These are phyloP conservation scores for Melolontha melolontha DNA, from an alignment of 2,888 invertebrate genomes.

Conservation along the genomic window DNA sequence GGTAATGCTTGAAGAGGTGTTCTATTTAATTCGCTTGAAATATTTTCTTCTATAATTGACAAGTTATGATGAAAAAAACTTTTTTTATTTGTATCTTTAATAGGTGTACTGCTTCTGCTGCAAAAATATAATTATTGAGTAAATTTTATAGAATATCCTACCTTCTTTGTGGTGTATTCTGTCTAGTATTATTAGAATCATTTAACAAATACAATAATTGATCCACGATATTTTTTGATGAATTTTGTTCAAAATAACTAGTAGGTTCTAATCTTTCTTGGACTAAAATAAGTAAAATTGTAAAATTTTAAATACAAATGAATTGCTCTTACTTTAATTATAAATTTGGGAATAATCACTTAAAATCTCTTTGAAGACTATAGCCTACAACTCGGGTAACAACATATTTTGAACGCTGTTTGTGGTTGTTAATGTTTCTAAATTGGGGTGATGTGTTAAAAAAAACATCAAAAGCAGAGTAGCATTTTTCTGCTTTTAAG, in stretches of 20 bases:
- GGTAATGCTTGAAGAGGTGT: too few relatives aligned
- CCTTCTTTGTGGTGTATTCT: too few relatives aligned
- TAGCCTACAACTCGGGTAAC: too few relatives aligned
- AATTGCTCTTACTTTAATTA: constrained; percentile 57
- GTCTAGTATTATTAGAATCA: constrained; percentile 39
- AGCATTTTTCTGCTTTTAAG: too few relatives aligned
- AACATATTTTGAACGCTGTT: too few relatives aligned
- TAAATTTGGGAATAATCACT: constrained; percentile 60
- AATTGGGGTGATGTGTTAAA: too few relatives aligned
- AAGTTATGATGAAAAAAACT: constrained; percentile 32
- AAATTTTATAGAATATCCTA: constrained; percentile 4
- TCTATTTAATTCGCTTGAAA: constrained; percentile 45
- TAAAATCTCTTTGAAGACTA: constrained; percentile 60
- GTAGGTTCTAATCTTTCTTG: constrained; percentile 61
- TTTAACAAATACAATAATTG: constrained; percentile 59
- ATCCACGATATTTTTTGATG: constrained; percentile 52
- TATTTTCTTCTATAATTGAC: constrained; percentile 38
- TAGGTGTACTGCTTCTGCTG: constrained; percentile 41
- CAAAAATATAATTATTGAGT: too few relatives aligned
- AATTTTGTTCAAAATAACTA: constrained; percentile 55
- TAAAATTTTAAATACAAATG: constrained; percentile 5
- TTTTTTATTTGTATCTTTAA: constrained; percentile 17
- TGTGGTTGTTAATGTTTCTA: too few relatives aligned
- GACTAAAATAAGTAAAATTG: constrained; percentile 59
- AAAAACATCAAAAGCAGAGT: too few relatives aligned